Evolutionary conservation across 2,888 invertebrate species (phyloP).

Genomic region (Koerneria pararmatus): DNA sequence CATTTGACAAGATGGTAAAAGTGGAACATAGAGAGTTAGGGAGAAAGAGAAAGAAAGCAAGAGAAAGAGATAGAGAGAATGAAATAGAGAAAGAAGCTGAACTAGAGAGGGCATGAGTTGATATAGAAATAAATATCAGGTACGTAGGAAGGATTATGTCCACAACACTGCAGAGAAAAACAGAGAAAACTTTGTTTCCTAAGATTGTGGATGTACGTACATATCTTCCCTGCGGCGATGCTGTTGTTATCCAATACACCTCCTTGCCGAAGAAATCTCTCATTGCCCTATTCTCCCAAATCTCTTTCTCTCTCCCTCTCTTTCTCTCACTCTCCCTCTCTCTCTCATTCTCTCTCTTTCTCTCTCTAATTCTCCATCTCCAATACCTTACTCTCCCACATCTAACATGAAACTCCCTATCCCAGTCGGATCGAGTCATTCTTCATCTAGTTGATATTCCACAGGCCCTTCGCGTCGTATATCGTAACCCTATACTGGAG

Average conservation of each 20-base stretch:
- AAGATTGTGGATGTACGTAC: too few species aligned
- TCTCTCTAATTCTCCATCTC: neutral
- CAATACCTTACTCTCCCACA: neutral
- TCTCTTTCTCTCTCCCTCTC: neutral
- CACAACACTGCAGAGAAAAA: conserved; percentile 13
- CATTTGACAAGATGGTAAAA: too few species aligned
- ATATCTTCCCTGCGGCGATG: too few species aligned
- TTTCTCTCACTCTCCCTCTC: conserved; percentile 6
- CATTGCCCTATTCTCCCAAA: neutral
- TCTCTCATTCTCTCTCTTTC: neutral
- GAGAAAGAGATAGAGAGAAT: neutral
- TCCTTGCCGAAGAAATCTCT: too few species aligned
- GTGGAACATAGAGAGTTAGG: neutral
- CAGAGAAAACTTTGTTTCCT: too few species aligned
- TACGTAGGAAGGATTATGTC: neutral
- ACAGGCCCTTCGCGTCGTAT: too few species aligned
- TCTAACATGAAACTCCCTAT: neutral
- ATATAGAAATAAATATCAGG: too few species aligned
- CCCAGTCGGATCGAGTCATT: too few species aligned
- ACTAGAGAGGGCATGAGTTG: neutral
- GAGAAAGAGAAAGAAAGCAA: conserved; percentile 4
- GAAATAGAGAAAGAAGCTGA: neutral
- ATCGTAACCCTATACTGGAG: neutral
- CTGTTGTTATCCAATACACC: neutral
- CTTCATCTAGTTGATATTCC: too few species aligned